Evolutionary conservation across 2,113 vertebrate genomes (phyloP), one percentile per base, ranked within the genome.

Genomic region (Junco hyemalis): DNA sequence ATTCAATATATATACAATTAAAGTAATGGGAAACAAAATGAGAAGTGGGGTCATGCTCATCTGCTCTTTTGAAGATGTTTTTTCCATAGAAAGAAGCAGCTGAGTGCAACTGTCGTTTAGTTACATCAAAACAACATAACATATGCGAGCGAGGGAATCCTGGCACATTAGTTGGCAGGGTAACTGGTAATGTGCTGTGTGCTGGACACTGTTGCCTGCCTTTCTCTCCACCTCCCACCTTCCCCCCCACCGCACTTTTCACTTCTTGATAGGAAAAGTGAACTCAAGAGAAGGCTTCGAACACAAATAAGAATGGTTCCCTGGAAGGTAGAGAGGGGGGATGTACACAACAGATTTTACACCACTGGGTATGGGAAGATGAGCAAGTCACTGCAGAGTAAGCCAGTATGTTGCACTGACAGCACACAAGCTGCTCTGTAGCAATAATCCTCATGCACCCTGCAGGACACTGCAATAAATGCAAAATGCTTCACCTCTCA

Each of bases 61-160:
- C 78, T 88, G 87, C 81, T 87, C 95, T 95, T 96, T 90, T 97
- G 94, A 97, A 94, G 94, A 95, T 76, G 38, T 71, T 92, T 96
- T 96, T 96, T 95, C 93, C 94, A 86, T 88, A 85, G 91, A 97
- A 96, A 92, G 51, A 82, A 96, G 92, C 95, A 97, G 96, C 95
- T 97, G 96, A 97, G 93, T 51, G 88, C 91, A 94, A 97, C 86
- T 95, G 93, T 92, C 38, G 0, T 92, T 96, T 42, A 70, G 90
- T 90, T 97, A 84, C 74, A 96, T 90, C 74, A 93, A 96, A 97
- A 95, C 94, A 97, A 92, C 78, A 42, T 69, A 94, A 95, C 95
- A 95, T 96, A 86, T 96, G 91, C 1, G 8, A 92, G 86, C 0
- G 2, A 97, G 91, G 85, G 90, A 96, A 96, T 92, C 88, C 91